A percentile compares a stretch with the other conserved stretches of the same genome.
Conservation (phyloP, 2,113 vertebrate species). For the Penelope pileata region DNA sequence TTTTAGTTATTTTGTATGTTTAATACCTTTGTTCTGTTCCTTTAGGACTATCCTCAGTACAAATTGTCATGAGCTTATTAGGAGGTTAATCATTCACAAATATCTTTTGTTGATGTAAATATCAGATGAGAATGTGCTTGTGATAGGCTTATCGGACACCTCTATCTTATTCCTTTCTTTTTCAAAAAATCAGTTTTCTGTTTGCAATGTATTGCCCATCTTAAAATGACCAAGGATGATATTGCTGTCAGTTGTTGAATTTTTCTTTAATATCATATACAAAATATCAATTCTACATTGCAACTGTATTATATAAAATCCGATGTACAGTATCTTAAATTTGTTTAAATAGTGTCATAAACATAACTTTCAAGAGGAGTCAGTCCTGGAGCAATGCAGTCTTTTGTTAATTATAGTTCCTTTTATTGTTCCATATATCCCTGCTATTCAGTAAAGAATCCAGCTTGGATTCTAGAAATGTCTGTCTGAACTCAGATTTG, state of each 20-base stretch:
- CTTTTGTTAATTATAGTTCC: conserved; percentile 24
- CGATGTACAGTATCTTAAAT: conserved; percentile 68
- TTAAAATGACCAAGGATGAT: conserved; percentile 36
- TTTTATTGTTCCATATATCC: conserved; percentile 41
- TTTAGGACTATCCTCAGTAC: background rate
- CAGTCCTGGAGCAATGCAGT: conserved; percentile 10
- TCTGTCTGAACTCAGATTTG: background rate
- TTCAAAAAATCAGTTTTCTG: background rate
- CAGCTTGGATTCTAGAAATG: background rate
- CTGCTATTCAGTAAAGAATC: background rate
- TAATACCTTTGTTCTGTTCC: background rate
- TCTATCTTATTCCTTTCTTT: background rate
- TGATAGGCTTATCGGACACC: background rate
- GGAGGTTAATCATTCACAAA: background rate
- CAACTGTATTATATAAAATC: conserved; percentile 70
- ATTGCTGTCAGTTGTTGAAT: background rate
- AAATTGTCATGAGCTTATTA: background rate
- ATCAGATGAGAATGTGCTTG: background rate
- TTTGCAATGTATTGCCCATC: background rate
- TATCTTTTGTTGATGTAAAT: background rate
- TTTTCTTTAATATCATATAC: conserved; percentile 68
- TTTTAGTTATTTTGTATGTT: background rate
- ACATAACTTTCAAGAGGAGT: conserved; percentile 43
- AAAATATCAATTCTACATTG: conserved; percentile 61
- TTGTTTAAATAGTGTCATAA: conserved; percentile 78